These are phyloP conservation scores for Mormyrus lacerda DNA, from an alignment of 2,113 vertebrate genomes.

Conservation along the genomic window DNA sequence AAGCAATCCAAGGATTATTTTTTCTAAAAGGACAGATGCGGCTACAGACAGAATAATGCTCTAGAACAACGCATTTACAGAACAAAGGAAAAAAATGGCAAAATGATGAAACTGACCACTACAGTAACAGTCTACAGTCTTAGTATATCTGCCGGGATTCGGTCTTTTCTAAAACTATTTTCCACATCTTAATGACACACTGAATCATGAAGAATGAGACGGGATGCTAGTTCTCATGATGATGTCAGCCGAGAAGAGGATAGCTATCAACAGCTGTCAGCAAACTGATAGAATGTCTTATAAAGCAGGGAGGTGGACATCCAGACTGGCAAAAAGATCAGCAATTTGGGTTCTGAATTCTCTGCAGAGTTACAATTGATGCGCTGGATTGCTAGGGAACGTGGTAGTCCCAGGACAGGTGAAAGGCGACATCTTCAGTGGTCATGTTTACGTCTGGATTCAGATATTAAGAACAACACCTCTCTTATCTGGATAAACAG, in stretches of 20 bases:
- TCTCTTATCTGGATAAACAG: neutral
- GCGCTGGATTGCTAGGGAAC: neutral
- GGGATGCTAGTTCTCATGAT: neutral
- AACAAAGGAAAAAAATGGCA: neutral
- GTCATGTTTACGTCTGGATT: neutral
- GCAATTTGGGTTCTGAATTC: neutral
- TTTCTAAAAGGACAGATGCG: neutral
- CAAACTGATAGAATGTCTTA: neutral
- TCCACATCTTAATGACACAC: neutral
- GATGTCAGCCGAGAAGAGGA: neutral
- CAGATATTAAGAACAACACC: neutral
- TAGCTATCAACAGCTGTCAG: neutral
- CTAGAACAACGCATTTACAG: neutral
- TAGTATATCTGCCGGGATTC: neutral
- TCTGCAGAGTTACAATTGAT: neutral
- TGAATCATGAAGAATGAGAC: neutral
- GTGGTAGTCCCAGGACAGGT: neutral
- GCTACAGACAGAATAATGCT: neutral
- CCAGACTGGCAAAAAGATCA: neutral
- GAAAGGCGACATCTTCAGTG: neutral
- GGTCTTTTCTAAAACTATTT: neutral
- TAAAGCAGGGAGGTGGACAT: neutral
- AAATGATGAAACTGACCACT: neutral
- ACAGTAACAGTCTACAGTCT: neutral
- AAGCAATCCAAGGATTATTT: neutral